Evolutionary conservation across 1,140 invertebrate species (phyloP), one percentile per base, ranked within the genome.

Genomic region (Orius laevigatus): DNA sequence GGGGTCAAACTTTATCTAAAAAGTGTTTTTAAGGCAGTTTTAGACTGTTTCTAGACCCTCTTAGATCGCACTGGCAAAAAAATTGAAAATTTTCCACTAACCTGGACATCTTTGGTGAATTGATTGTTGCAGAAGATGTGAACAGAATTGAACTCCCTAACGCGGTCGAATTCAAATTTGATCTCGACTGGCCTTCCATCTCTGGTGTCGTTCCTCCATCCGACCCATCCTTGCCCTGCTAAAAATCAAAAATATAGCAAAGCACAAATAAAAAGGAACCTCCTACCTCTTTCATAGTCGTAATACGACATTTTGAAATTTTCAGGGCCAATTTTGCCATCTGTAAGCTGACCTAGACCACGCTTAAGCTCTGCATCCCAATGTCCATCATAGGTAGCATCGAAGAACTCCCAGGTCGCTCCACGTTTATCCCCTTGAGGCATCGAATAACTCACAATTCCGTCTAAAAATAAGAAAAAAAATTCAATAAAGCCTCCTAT

Each of bases 91-190:
- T 16, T 45, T 16, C 40, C 5, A 52, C 63, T 67, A 58, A 81
- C 79, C 74, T 84, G 79, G 1, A 86, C 77, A 55, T 84, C 82
- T 57, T 78, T 76, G 56, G 76, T 79, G 65, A 84, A 85, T 58
- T 81, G 75, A 63, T 85, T 86, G 63, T 81, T 84, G 63, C 78
- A 80, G 62, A 79, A 85, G 31, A 95, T 75, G 57, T 82, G 79
- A 16, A 90, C 74, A 1, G 76, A 74, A 10, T 78, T 83, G 66
- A 94, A 91, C 63, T 94, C 90, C 1, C 87, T 69, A 12, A 88
- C 76, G 59, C 73, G 71, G 59, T 89, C 84, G 66, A 94, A 94
- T 64, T 90, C 81, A 64, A 93, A 92, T 53, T 79, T 77, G 52
- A 88, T 75, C 56, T 83, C 79, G 1, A 84, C 70, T 0, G 78